Evolutionary conservation across 2,888 invertebrate species (phyloP).

Genomic region (Leucania comma): DNA sequence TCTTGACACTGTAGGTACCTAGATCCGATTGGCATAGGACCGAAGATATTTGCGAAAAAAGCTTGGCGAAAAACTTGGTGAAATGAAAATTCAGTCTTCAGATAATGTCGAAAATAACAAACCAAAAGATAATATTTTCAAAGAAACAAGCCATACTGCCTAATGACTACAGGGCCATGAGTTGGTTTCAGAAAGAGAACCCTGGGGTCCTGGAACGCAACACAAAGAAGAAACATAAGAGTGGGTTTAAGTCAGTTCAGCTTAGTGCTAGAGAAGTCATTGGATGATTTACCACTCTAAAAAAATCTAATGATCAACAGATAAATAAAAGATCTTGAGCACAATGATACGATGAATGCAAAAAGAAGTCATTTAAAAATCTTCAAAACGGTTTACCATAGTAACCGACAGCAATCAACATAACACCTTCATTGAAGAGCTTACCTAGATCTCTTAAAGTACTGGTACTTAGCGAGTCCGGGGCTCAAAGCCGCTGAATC

Average conservation of each 20-base stretch:
- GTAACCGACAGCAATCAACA: slow-evolving; percentile 12
- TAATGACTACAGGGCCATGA: no score
- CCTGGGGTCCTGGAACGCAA: no score
- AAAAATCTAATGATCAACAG: no score
- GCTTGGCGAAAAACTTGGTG: background rate
- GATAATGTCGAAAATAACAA: background rate
- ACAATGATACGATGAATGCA: background rate
- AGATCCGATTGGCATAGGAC: background rate
- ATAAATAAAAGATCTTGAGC: no score
- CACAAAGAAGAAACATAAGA: no score
- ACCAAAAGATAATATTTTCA: background rate
- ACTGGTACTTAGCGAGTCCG: slow-evolving; percentile 45
- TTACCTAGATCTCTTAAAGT: slow-evolving; percentile 43
- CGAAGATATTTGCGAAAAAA: background rate
- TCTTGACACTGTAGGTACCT: background rate
- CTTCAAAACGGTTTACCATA: slow-evolving; percentile 20
- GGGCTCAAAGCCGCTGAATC: slow-evolving; percentile 61
- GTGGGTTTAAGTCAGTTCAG: no score
- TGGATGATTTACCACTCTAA: no score
- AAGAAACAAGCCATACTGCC: no score
- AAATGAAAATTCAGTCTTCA: no score
- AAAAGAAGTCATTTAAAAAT: background rate
- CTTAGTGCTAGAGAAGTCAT: no score
- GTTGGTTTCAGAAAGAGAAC: no score
- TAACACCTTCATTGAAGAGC: slow-evolving; percentile 42